A percentile compares a stretch with the other conserved stretches of the same genome.
Conservation (phyloP, 2,797 vertebrate genomes). For the Apogon hyalosoma region DNA sequence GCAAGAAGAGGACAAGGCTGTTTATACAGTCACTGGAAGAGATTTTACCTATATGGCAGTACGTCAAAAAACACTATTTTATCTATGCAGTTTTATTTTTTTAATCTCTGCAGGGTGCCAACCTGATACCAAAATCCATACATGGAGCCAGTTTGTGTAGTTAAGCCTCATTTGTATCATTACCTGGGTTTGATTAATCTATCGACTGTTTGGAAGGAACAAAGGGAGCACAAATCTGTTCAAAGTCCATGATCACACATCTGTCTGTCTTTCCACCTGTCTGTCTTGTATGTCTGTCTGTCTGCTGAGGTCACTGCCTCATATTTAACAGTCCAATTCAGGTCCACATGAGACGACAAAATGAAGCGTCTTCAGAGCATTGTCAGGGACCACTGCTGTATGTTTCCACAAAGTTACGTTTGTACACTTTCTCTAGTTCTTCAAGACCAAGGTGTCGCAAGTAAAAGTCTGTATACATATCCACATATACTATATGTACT, state of each 20-base stretch:
- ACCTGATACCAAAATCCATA: slow-evolving; percentile 64
- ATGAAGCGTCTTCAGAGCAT: slow-evolving; percentile 63
- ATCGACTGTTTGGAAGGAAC: slow-evolving; percentile 20
- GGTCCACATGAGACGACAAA: slow-evolving; percentile 66
- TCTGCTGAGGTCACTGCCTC: slow-evolving; percentile 70
- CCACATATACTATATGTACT: slow-evolving; percentile 78
- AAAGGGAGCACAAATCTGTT: slow-evolving; percentile 59
- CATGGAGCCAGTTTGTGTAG: slow-evolving; percentile 37
- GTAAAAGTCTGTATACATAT: slow-evolving; percentile 80
- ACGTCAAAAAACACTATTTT: slow-evolving; percentile 14
- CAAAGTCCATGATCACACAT: slow-evolving; percentile 45
- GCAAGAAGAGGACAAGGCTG: slow-evolving; percentile 26
- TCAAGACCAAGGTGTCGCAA: slow-evolving; percentile 77
- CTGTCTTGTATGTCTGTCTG: slow-evolving; percentile 34
- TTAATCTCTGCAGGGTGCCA: slow-evolving; percentile 57
- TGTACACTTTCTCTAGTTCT: slow-evolving; percentile 72
- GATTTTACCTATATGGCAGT: slow-evolving; percentile 4
- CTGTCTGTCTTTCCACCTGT: slow-evolving; percentile 24
- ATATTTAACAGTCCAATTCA: slow-evolving; percentile 70
- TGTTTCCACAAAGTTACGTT: slow-evolving; percentile 66
- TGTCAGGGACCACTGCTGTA: slow-evolving; percentile 76
- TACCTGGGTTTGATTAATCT: slow-evolving; percentile 17
- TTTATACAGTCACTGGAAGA: background rate
- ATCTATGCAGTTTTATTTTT: slow-evolving; percentile 63
- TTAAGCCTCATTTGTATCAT: slow-evolving; percentile 19